Evolutionary conservation across 2,797 vertebrate genomes (phyloP).

Genomic region (Amniataba percoides): DNA sequence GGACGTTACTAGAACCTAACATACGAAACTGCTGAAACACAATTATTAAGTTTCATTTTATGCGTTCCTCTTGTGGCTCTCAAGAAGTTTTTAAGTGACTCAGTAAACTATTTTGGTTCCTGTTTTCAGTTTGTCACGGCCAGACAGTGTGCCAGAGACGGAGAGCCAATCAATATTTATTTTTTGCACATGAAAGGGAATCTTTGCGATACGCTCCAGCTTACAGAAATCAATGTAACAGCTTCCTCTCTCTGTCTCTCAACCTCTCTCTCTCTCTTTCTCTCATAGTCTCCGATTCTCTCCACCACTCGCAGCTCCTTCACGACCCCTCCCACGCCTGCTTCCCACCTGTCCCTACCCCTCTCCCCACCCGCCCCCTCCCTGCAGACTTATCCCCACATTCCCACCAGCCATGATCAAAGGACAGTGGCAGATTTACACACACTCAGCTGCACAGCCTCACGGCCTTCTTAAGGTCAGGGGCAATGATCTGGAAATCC

Average conservation of each 20-base stretch:
- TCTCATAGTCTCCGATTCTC: constrained; percentile 22
- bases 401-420: constrained; percentile 70
- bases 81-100: constrained; percentile 42
- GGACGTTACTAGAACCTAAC: constrained; percentile 37
- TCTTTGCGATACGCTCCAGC: constrained; percentile 41
- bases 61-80: constrained; percentile 30
- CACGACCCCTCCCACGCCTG: background rate
- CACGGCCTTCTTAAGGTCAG: constrained; percentile 68
- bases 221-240: constrained; percentile 64
- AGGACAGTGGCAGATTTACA: constrained; percentile 74
- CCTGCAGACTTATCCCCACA: constrained; percentile 31
- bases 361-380: constrained; percentile 9
- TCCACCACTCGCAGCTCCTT: background rate
- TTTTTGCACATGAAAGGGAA: constrained; percentile 64
- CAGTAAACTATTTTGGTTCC: constrained; percentile 55
- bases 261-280: constrained; percentile 1
- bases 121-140: constrained; percentile 53
- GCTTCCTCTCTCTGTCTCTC: constrained; percentile 36
- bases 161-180: constrained; percentile 64
- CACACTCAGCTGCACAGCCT: constrained; percentile 74
- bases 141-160: constrained; percentile 40
- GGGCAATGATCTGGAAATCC: constrained; percentile 76
- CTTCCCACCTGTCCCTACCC: constrained; percentile 54
- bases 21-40: constrained; percentile 47
- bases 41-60: constrained; percentile 44